Base-by-base conservation (phyloP, 2,888 invertebrate genomes). In the Bombylius discolor region DNA sequence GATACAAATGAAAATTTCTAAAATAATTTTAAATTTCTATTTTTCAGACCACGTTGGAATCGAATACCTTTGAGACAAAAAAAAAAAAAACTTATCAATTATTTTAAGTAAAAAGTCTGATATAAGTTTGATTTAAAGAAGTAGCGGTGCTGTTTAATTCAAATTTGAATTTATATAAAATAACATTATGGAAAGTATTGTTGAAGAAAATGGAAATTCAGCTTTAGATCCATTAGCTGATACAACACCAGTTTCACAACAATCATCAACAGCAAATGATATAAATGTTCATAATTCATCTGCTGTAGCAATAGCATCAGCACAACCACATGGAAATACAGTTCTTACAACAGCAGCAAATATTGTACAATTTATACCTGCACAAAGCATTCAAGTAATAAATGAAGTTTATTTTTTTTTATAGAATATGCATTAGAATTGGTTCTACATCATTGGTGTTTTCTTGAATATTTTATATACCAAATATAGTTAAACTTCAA, bases 321-420 rank as follows among this genome's bases (percentile, higher is more conserved):
- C 56, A 62, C 70, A 51, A 31, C 23, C 5, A 52, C 47, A 52
- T 66, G 72, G 46, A 33, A 58, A 66, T 56, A 64, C 68, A 73
- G 79, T 72, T 74, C 77, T 72, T 75, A 78, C 71, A 75, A 79
- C 69, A 77, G 77, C 72, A 77, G 79, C 81, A 77, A 89, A 87
- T 79, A 87, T 92, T 77, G 89, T 92, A 74, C 92, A 92, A 79
- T 85, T 92, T 72, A 84, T 88, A 63, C 81, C 83, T 67, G 77
- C 81, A 63, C 80, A 82, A 65, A 79, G 79, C 63, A 79, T 84
- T 73, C 84, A 84, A 82, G 85, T 84, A 72, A 71, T 68, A 68
- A 61, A 58, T 23, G 23, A 39, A 36, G 5, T 36, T 36, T 36
- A 1, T 4, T 36, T 11, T 42, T 42, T 42, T 8, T 11, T 42